A percentile compares a stretch with the other conserved stretches of the same genome.
Conservation (phyloP, 2,113 vertebrate species). For the Odocoileus hemionus region DNA sequence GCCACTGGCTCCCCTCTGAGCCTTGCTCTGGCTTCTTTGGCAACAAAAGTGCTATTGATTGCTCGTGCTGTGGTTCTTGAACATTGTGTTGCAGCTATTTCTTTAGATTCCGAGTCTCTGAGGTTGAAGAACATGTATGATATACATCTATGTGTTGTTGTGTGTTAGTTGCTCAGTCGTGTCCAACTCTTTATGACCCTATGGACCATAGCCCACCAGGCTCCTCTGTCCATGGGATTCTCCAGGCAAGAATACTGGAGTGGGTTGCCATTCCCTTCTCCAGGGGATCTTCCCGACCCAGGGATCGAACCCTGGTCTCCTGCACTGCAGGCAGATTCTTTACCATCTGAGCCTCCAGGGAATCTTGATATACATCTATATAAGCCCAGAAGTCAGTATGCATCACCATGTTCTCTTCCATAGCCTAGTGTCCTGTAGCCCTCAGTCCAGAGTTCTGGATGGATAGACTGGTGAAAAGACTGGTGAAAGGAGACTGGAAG, state of each 20-base stretch:
- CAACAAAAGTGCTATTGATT: background rate
- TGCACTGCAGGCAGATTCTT: background rate
- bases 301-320: background rate
- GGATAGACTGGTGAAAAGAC: background rate
- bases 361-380: background rate
- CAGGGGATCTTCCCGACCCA: background rate
- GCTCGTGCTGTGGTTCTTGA: background rate
- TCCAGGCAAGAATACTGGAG: background rate
- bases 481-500: background rate
- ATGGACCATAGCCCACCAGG: background rate
- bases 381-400: background rate
- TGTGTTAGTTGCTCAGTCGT: background rate
- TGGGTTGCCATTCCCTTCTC: background rate
- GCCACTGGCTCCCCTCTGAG: background rate
- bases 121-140: background rate
- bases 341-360: background rate
- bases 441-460: background rate
- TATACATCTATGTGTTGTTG: fast-evolving
- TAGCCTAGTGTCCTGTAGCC: background rate
- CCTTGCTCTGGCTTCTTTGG: background rate
- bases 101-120: background rate
- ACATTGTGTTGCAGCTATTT: fast-evolving
- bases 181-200: background rate
- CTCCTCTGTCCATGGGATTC: background rate
- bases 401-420: background rate